These are phyloP conservation scores for Empidonax alnorum DNA, from an alignment of 2,113 vertebrate genomes.

Conservation along the genomic window DNA sequence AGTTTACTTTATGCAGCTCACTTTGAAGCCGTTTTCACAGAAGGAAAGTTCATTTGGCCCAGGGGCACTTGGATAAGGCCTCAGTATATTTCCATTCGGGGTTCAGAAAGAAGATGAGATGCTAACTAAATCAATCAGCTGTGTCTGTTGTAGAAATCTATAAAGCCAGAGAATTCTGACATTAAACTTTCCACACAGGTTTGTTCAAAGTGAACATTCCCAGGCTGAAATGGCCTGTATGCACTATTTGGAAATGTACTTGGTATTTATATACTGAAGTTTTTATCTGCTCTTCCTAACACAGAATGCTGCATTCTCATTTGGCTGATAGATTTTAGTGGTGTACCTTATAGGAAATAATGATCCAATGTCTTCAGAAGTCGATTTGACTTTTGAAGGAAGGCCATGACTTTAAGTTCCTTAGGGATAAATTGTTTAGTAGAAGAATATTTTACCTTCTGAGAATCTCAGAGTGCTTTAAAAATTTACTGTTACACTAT, in stretches of 20 bases:
- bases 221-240: neutral
- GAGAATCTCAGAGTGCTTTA: neutral
- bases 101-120: constrained; percentile 8
- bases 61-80: neutral
- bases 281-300: constrained; percentile 1
- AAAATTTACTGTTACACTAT: neutral
- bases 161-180: neutral
- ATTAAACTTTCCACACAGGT: constrained; percentile 35
- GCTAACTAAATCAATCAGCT: constrained; percentile 40
- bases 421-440: neutral
- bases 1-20: neutral
- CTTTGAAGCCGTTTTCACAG: constrained; percentile 33
- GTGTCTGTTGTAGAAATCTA: constrained; percentile 2
- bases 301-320: neutral
- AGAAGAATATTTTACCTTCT: neutral
- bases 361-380: neutral
- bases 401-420: neutral
- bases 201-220: constrained; percentile 25
- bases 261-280: neutral
- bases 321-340: neutral
- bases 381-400: constrained; percentile 1
- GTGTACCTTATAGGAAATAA: neutral
- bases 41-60: constrained; percentile 53
- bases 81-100: constrained; percentile 17
- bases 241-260: constrained; percentile 32